Conservation (phyloP, 2,113 vertebrate genomes). For the Capra hircus region DNA sequence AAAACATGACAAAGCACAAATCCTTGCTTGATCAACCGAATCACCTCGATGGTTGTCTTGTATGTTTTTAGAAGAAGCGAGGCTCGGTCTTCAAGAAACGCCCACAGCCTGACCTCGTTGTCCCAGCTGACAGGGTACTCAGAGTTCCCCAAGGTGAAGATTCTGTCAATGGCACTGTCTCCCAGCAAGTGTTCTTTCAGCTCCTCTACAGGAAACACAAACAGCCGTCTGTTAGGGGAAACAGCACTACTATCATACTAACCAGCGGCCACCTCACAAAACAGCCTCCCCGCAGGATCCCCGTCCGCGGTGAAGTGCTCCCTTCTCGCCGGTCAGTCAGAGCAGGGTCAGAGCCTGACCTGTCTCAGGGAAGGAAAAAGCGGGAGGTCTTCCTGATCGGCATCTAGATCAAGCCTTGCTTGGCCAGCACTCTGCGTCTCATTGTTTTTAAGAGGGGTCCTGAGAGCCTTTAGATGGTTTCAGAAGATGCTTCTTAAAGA, state of each 20-base stretch:
- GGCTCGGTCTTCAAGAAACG: constrained; percentile 95
- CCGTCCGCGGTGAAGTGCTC: rapidly evolving
- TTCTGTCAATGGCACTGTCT: constrained; percentile 92
- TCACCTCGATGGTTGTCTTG: constrained; percentile 91
- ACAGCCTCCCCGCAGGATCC: background rate
- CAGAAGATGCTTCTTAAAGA: background rate
- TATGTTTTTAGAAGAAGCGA: constrained; percentile 96
- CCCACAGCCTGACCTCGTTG: constrained; percentile 98
- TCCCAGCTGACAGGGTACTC: constrained; percentile 98
- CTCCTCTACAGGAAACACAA: constrained; percentile 87
- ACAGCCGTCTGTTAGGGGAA: constrained; percentile 48
- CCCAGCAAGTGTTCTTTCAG: constrained; percentile 93
- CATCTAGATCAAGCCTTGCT: background rate
- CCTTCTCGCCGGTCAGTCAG: background rate
- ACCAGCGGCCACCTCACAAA: constrained; percentile 1
- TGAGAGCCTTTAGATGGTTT: background rate
- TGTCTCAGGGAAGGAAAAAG: background rate
- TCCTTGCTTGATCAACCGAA: background rate
- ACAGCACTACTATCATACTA: background rate
- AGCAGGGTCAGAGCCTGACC: background rate
- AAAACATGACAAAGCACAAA: background rate
- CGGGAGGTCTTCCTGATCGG: rapidly evolving
- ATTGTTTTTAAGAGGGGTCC: background rate
- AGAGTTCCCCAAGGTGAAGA: constrained; percentile 94
- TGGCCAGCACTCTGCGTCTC: rapidly evolving